A percentile compares a stretch with the other conserved stretches of the same genome.
These are phyloP conservation scores for Esperia sulphurella DNA, from an alignment of 2,888 invertebrate genomes.

Conservation along the genomic window DNA sequence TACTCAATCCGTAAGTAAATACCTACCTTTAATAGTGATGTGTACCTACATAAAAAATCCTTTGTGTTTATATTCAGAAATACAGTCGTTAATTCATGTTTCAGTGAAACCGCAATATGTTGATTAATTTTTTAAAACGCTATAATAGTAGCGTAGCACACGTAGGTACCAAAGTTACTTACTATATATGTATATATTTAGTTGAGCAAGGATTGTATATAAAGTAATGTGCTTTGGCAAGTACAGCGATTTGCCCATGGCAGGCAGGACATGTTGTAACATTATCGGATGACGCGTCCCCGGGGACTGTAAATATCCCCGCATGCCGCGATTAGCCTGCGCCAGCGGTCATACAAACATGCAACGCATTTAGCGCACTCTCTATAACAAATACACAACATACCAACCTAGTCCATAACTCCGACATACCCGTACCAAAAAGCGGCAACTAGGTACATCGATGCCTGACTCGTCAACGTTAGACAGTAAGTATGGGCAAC, in stretches of 20 bases:
- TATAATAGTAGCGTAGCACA: neutral
- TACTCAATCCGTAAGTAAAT: too few relatives aligned
- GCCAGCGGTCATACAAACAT: constrained; percentile 35
- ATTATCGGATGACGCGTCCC: constrained; percentile 59
- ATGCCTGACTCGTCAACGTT: too few relatives aligned
- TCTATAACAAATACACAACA: constrained; percentile 1
- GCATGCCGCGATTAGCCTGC: constrained; percentile 49
- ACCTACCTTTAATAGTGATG: too few relatives aligned
- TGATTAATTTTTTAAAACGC: neutral
- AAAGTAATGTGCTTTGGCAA: constrained; percentile 17
- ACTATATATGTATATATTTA: neutral
- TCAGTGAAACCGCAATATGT: too few relatives aligned
- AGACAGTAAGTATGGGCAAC: too few relatives aligned
- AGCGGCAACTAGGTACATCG: constrained; percentile 9
- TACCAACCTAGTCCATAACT: constrained; percentile 11
- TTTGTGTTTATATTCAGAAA: too few relatives aligned
- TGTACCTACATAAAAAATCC: too few relatives aligned
- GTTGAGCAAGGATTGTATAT: neutral
- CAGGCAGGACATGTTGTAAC: constrained; percentile 33
- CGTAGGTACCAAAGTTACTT: neutral
- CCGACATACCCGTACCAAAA: constrained; percentile 16
- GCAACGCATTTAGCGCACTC: constrained; percentile 14
- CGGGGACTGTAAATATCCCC: constrained; percentile 59
- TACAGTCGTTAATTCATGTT: too few relatives aligned
- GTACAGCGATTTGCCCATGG: constrained; percentile 34